These are phyloP conservation scores for Sminthurides bifidus DNA, from an alignment of 1,140 invertebrate genomes.

Conservation along the genomic window DNA sequence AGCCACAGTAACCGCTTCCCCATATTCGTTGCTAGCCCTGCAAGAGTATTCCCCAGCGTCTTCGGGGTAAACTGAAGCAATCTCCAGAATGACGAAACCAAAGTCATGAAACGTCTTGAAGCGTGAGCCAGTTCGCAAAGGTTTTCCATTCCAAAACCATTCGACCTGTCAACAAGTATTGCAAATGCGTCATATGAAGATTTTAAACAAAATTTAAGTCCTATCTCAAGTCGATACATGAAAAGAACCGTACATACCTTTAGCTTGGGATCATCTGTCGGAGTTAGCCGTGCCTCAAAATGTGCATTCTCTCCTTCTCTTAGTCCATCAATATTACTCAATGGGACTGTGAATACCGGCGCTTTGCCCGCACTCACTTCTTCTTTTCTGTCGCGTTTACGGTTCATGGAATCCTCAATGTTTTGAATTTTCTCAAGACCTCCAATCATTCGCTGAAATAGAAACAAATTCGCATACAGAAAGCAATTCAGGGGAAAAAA, in stretches of 20 bases:
- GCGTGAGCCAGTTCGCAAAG: constrained; percentile 72
- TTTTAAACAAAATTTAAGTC: no score
- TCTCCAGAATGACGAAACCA: constrained; percentile 86
- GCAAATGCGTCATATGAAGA: no score
- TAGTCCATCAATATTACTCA: constrained; percentile 71
- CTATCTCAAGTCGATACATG: no score
- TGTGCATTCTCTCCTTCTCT: constrained; percentile 85
- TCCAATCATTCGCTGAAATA: constrained; percentile 70
- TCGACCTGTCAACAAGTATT: constrained; percentile 52
- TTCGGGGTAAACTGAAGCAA: constrained; percentile 83
- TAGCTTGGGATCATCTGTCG: constrained; percentile 85
- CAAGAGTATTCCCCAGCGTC: constrained; percentile 89
- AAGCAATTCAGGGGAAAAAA: no score
- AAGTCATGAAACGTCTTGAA: constrained; percentile 87
- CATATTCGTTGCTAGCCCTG: constrained; percentile 58
- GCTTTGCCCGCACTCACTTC: constrained; percentile 64
- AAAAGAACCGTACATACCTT: constrained; percentile 45
- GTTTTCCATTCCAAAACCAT: constrained; percentile 90
- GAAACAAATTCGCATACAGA: neutral
- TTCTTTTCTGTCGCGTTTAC: constrained; percentile 52
- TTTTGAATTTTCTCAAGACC: constrained; percentile 82
- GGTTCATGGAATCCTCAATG: constrained; percentile 71
- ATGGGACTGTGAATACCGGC: constrained; percentile 78
- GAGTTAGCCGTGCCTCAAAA: constrained; percentile 83
- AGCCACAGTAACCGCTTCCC: constrained; percentile 85